These are phyloP conservation scores for Heliothis subflexa DNA, from an alignment of 1,140 invertebrate genomes.

Conservation along the genomic window DNA sequence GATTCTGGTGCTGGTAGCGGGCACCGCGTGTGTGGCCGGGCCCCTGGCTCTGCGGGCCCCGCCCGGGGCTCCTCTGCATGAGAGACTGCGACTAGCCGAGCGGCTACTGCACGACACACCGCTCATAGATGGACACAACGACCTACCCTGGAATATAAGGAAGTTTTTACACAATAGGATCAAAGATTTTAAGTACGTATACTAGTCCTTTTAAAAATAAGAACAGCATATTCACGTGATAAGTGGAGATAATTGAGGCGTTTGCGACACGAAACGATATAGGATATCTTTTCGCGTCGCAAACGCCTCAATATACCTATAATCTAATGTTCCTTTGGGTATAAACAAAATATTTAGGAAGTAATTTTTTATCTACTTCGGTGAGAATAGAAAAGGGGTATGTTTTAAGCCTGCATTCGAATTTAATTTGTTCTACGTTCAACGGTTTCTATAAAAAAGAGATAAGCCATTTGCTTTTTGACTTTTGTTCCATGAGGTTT, in stretches of 20 bases:
- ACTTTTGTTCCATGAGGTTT: neutral
- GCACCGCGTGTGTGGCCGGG: constrained; percentile 89
- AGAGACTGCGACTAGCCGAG: constrained; percentile 88
- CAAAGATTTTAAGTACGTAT: constrained; percentile 90
- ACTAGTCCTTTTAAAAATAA: no score
- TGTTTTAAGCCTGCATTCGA: neutral
- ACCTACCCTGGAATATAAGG: constrained; percentile 95
- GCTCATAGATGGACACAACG: constrained; percentile 94
- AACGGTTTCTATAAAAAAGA: no score
- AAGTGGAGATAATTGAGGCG: no score
- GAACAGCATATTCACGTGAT: no score
- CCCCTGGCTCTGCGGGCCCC: constrained; percentile 89
- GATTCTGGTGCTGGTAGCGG: constrained; percentile 88
- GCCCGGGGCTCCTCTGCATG: constrained; percentile 88
- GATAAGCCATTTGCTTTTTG: no score
- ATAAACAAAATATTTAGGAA: no score
- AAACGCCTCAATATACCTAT: no score
- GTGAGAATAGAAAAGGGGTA: no score
- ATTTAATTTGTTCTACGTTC: neutral
- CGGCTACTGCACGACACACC: constrained; percentile 88
- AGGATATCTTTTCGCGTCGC: no score
- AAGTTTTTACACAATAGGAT: constrained; percentile 95
- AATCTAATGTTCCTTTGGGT: no score
- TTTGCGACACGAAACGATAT: no score
- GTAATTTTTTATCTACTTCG: no score